A percentile compares a stretch with the other conserved stretches of the same genome.
Evolutionary conservation across 2,888 invertebrate species (phyloP).

Genomic region (Dynastes hyllus): DNA sequence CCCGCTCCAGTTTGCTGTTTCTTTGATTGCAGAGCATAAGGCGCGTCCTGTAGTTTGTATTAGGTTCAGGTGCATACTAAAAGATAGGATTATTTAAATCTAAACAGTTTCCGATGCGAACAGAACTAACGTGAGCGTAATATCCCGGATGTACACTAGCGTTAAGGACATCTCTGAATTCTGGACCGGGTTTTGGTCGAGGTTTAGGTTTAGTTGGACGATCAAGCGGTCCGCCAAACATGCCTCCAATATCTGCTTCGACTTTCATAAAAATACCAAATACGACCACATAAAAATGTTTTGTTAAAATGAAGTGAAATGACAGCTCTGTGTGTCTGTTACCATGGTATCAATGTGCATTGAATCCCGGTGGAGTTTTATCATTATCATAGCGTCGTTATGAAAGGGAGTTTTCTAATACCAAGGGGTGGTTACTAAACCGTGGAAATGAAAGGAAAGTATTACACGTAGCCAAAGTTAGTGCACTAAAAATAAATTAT

Average conservation of each 20-base stretch:
- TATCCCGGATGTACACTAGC: conserved; percentile 58
- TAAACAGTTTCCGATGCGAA: background rate
- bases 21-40: conserved; percentile 63
- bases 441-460: too few relatives aligned
- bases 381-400: background rate
- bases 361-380: background rate
- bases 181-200: conserved; percentile 50
- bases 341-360: conserved; percentile 3
- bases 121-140: conserved; percentile 62
- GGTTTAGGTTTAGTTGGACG: conserved; percentile 49
- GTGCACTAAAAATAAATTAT: too few relatives aligned
- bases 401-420: too few relatives aligned
- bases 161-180: conserved; percentile 57
- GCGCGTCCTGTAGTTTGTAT: conserved; percentile 62
- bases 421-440: too few relatives aligned
- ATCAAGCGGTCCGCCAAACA: conserved; percentile 59
- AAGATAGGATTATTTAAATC: conserved; percentile 11
- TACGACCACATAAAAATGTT: background rate
- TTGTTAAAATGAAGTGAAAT: background rate
- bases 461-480: too few relatives aligned
- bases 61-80: conserved; percentile 62
- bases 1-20: conserved; percentile 52
- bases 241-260: conserved; percentile 47
- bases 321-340: conserved; percentile 3
- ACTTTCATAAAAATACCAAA: conserved; percentile 12